Evolutionary conservation across 2,113 vertebrate genomes (phyloP).

Genomic region (Cervus canadensis): DNA sequence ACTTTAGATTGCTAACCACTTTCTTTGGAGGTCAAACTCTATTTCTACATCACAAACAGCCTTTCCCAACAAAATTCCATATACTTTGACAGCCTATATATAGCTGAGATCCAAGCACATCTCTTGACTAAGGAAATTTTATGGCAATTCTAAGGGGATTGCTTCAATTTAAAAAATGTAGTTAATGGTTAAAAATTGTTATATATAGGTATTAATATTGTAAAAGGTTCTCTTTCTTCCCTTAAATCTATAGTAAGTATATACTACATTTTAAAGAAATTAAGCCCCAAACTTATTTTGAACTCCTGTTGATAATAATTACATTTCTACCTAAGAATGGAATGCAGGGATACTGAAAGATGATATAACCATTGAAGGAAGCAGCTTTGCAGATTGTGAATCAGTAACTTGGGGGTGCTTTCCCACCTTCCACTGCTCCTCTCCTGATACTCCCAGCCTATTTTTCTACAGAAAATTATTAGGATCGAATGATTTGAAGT

Average conservation of each 20-base stretch:
- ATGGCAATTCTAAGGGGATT: neutral
- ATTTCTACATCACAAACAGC: neutral
- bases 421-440: neutral
- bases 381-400: neutral
- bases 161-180: neutral
- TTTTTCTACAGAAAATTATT: neutral
- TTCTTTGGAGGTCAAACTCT: neutral
- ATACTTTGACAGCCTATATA: neutral
- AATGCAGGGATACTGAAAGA: neutral
- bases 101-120: neutral
- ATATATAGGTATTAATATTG: neutral
- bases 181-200: neutral
- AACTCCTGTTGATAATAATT: neutral
- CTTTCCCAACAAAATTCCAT: neutral
- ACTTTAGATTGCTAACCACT: neutral
- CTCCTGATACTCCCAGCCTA: neutral
- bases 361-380: neutral
- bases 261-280: neutral
- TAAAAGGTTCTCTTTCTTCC: neutral
- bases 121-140: neutral
- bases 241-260: neutral
- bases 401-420: neutral
- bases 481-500: neutral
- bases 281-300: neutral
- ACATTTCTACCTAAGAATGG: neutral